These are phyloP conservation scores for Megathymus violae DNA, from an alignment of 1,140 invertebrate species.

Conservation along the genomic window DNA sequence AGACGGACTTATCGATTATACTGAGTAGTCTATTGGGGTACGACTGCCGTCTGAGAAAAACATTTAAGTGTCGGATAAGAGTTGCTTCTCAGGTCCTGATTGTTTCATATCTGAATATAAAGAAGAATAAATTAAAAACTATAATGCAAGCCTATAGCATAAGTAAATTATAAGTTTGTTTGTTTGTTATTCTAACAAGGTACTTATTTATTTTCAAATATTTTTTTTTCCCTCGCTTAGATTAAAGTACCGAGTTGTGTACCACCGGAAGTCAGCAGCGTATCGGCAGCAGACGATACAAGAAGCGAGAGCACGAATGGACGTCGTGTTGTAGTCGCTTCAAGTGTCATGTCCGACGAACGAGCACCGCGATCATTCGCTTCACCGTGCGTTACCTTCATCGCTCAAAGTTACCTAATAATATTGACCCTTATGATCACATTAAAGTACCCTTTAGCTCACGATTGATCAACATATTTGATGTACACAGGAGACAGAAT, in stretches of 20 bases:
- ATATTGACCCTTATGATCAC: conserved; percentile 22
- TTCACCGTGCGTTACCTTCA: conserved; percentile 45
- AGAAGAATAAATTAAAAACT: too few species aligned
- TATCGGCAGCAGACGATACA: conserved; percentile 72
- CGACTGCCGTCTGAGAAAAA: too few species aligned
- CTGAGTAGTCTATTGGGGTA: too few species aligned
- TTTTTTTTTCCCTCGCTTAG: conserved; percentile 38
- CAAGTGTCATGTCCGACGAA: conserved; percentile 86
- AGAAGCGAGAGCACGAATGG: conserved; percentile 66
- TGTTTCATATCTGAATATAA: too few species aligned
- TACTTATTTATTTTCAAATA: not conserved
- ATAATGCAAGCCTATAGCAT: too few species aligned
- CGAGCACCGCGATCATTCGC: conserved; percentile 71
- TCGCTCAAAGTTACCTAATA: conserved; percentile 44
- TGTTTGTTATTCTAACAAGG: too few species aligned
- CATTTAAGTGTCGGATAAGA: too few species aligned
- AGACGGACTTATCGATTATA: too few species aligned
- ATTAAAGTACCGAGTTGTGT: conserved; percentile 64
- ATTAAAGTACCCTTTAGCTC: conserved; percentile 23
- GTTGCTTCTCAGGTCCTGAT: too few species aligned
- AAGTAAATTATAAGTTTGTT: too few species aligned
- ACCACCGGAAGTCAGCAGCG: conserved; percentile 67
- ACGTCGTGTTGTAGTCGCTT: conserved; percentile 83
- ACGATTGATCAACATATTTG: conserved; percentile 33
- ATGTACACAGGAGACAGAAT: conserved; percentile 23